phyloP scores from a whole-genome alignment of 64 coral and sea anemone species.

The Montipora foliosa region DNA sequence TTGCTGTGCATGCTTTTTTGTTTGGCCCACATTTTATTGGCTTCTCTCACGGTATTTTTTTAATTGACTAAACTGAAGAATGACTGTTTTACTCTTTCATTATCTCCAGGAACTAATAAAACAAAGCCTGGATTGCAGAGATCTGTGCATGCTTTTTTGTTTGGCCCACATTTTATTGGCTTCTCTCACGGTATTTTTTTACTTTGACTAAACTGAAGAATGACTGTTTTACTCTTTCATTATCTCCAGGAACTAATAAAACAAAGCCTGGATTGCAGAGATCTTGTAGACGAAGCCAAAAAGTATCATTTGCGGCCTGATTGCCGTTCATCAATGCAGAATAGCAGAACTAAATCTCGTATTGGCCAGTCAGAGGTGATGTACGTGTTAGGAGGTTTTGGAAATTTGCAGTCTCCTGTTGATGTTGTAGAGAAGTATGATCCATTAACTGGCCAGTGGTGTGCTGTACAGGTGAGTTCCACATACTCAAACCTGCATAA shows the following conservation, averaged over 20 bases:
- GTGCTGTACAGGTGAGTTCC: constrained; percentile 62
- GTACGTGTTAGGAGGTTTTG: constrained; percentile 97
- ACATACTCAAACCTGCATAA: not conserved
- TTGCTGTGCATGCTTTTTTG: too few relatives aligned
- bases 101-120: constrained; percentile 71
- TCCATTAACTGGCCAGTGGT: constrained; percentile 77
- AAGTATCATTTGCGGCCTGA: constrained; percentile 96
- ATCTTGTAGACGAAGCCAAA: constrained; percentile 99
- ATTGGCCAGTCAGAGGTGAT: constrained; percentile 86
- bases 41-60: too few relatives aligned
- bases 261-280: constrained; percentile 89
- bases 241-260: constrained; percentile 71
- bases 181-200: too few relatives aligned
- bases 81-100: not conserved
- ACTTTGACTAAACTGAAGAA: too few relatives aligned
- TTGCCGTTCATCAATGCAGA: constrained; percentile 87
- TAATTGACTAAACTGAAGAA: too few relatives aligned
- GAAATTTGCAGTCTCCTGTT: constrained; percentile 88
- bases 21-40: too few relatives aligned
- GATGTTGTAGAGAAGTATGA: constrained; percentile 95
- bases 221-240: not conserved
- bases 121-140: constrained; percentile 89
- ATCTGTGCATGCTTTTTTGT: constrained; percentile 21
- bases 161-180: too few relatives aligned
- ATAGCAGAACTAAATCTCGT: constrained; percentile 77